These are phyloP conservation scores for Ataeniobius toweri DNA, from an alignment of 2,797 vertebrate species.

Conservation along the genomic window DNA sequence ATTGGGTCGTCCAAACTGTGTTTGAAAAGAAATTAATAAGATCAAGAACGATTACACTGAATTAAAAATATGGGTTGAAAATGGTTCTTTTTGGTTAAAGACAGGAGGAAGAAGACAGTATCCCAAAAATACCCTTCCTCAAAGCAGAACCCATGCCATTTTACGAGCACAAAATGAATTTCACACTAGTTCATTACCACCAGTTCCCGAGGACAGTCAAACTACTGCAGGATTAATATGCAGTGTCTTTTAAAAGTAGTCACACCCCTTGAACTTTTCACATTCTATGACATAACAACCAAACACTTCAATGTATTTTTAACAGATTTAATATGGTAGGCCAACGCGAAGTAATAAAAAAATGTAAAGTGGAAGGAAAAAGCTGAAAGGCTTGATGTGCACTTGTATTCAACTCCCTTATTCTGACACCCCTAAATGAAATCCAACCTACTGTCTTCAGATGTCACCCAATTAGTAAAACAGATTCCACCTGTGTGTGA, in stretches of 20 bases:
- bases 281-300: background rate
- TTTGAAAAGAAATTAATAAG: constrained; percentile 9
- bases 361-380: background rate
- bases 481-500: too few relatives aligned
- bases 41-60: constrained; percentile 36
- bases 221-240: constrained; percentile 20
- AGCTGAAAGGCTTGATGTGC: background rate
- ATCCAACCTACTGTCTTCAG: too few relatives aligned
- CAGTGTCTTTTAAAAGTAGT: background rate
- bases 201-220: constrained; percentile 26
- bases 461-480: too few relatives aligned
- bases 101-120: constrained; percentile 13
- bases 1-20: constrained; percentile 23
- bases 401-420: background rate
- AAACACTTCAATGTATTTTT: background rate
- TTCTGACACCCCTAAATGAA: background rate
- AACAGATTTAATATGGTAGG: background rate
- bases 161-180: constrained; percentile 58
- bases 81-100: constrained; percentile 30
- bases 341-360: background rate
- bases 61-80: constrained; percentile 40
- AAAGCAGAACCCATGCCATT: constrained; percentile 41
- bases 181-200: constrained; percentile 46
- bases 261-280: background rate
- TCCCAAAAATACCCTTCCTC: constrained; percentile 25